Evolutionary conservation across 2,113 vertebrate species (phyloP), one percentile per base, ranked within the genome.

Genomic region (Scomber colias): DNA sequence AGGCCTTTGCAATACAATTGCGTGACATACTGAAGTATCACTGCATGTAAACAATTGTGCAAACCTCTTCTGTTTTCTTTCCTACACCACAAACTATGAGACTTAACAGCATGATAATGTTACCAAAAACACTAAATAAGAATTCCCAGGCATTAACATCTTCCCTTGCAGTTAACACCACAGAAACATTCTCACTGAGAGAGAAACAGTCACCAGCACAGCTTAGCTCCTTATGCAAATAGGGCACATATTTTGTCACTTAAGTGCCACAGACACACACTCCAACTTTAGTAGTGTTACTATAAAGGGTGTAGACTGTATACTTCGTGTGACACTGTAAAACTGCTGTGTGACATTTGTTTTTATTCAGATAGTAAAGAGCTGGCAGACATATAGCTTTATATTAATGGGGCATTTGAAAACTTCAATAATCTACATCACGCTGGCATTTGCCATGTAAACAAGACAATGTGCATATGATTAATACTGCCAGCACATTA

Each of bases 91-190:
- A 77, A 48, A 62, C 64, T 17, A n/a, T 17, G 5, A 63, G 5
- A n/a, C 27, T 15, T 24, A 49, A 49, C 11, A 45, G 50, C 54
- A 40, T 0, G 19, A 65, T 45, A 12, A 44, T 19, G 40, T 80
- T 16, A 40, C 40, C 31, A 17, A 35, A 14, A 57, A 21, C 30
- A 70, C 19, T 11, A 40, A 71, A 15, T 11, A 51, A 48, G 8
- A 67, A 81, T 49, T 60, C 31, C 15, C 11, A 19, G 12, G 15
- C 17, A 59, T 50, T 51, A 40, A 60, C 40, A 62, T 48, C 21
- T 81, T 27, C 2, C 3, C 24, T 46, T 55, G 60, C 57, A 51
- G 53, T 77, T 27, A 55, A 81, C 53, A 67, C 31, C 64, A 65
- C 19, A 11, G 24, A 4, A 50, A 30, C 61, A 44, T 13, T 44